Evolutionary conservation across 2,797 vertebrate species (phyloP).

Genomic region (Clarias laeviceps): DNA sequence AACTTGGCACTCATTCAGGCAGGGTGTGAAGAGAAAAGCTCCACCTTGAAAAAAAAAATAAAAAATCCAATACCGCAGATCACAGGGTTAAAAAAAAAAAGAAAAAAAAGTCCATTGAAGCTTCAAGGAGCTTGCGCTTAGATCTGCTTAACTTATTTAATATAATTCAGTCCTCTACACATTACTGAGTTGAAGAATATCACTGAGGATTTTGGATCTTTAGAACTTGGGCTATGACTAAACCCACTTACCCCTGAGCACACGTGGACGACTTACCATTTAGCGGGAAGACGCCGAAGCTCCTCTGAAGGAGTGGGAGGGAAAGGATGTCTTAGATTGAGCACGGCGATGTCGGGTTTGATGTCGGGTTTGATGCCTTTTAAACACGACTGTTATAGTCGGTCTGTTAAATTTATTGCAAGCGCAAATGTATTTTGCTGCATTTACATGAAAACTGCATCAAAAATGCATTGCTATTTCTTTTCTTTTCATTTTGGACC

Average conservation of each 20-base stretch:
- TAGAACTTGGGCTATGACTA: conserved; percentile 17
- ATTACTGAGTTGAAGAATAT: conserved; percentile 28
- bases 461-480: background rate
- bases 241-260: conserved; percentile 1
- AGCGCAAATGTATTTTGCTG: background rate
- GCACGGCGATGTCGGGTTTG: background rate
- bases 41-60: background rate
- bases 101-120: conserved; percentile 21
- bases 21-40: conserved; percentile 14
- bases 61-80: conserved; percentile 27
- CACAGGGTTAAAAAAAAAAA: background rate
- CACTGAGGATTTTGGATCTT: conserved; percentile 23
- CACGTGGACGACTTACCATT: conserved; percentile 12
- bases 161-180: conserved; percentile 36
- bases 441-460: background rate
- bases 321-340: conserved; percentile 21
- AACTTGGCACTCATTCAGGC: conserved; percentile 32
- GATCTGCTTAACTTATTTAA: conserved; percentile 44
- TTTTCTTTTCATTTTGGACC: background rate
- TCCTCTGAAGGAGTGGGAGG: background rate
- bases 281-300: conserved; percentile 12
- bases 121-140: conserved; percentile 31
- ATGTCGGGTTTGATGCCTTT: conserved; percentile 7
- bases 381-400: conserved; percentile 26
- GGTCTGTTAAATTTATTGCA: background rate